These are phyloP conservation scores for Phaetusa simplex DNA, from an alignment of 2,113 vertebrate species.

Conservation along the genomic window DNA sequence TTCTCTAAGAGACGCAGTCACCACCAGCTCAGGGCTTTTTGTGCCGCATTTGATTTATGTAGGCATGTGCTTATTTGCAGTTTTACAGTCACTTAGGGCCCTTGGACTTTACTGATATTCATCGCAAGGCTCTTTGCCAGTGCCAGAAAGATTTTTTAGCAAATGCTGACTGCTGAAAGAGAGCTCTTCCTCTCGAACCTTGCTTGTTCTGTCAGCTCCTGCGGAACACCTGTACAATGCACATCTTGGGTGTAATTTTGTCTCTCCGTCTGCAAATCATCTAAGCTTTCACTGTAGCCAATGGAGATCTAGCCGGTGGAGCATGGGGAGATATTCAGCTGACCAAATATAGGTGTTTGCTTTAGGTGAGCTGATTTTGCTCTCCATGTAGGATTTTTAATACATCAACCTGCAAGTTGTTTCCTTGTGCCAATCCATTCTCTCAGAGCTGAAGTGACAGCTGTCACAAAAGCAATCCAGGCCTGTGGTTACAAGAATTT, in stretches of 20 bases:
- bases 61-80: not conserved
- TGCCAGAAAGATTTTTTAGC: not conserved
- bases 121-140: not conserved
- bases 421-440: not conserved
- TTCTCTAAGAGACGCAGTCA: not conserved
- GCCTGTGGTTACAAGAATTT: not conserved
- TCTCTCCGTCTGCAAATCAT: not conserved
- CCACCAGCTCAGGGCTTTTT: not conserved
- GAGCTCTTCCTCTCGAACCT: not conserved
- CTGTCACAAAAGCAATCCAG: not conserved
- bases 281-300: not conserved
- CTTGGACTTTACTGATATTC: not conserved
- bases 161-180: not conserved
- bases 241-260: not conserved
- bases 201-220: not conserved
- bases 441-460: not conserved
- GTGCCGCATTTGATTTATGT: not conserved
- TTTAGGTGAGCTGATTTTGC: not conserved
- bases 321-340: not conserved
- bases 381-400: not conserved
- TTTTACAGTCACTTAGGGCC: not conserved
- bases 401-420: not conserved
- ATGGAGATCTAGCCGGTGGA: not conserved
- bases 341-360: not conserved
- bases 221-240: not conserved